Base-by-base conservation (phyloP, 2,888 invertebrate genomes). In the Rhagium mordax region DNA sequence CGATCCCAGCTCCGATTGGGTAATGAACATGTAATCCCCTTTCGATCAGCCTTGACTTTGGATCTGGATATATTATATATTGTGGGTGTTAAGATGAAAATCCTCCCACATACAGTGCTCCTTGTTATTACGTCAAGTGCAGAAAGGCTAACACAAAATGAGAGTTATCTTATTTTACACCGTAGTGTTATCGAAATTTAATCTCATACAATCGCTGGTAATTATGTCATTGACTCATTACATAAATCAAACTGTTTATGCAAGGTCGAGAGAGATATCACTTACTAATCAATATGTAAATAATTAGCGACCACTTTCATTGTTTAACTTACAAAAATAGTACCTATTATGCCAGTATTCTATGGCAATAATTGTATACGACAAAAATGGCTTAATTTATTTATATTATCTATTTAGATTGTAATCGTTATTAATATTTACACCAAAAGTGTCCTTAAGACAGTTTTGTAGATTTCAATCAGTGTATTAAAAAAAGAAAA, bases 211-310 rank as follows among this genome's bases (percentile, higher is more conserved):
- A 53, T 65, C 65, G 4, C 51, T 27, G 61, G 73, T 73, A 65
- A 66, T 70, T 70, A 70, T 74, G 74, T 74, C 74, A 62, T 74
- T 74, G 74, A 74, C 74, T 74, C 61, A 67, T 70, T 74, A 74
- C 67, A 64, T 74, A 70, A 67, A 70, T 70, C 70, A 70, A 51
- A 60, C 57, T 66, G 24, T 74, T 66, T 74, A 67, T 70, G 74
- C 74, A 74, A 74, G 74, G 74, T 74, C 70, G 70, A 67, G 29
- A 68, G 72, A 68, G 69, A 73, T 69, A 73, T 64, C 61, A 55
- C 59, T 66, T 65, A 41, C 53, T 61, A 51, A 69, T 53, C 49
- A 51, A 29, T 47, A 68, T 59, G 49, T 68, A 68, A 69, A 59
- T 61, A 48, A 16, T 67, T 41, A 24, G 61, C 29, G 33, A 61